Base-by-base conservation (phyloP, 2,113 vertebrate species). In the Todiramphus saurophagus region DNA sequence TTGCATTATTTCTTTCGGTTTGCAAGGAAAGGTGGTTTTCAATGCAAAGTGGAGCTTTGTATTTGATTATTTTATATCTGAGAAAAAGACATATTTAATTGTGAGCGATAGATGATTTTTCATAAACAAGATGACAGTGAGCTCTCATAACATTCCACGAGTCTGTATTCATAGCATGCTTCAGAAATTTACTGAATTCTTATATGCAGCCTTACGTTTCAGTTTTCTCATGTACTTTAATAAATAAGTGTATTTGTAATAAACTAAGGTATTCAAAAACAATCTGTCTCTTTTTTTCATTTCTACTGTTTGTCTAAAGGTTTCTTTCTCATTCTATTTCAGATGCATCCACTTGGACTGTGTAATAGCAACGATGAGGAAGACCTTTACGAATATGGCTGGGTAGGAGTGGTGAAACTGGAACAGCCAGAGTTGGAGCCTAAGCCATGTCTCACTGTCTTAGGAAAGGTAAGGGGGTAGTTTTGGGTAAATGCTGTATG, bases 391-490 rank as follows among this genome's bases (percentile, higher is more conserved):
- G 99, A 99, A 86, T 99, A 99, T 2, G 99, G 99, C 97, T 99
- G 99, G 99, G 99, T 99, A n/a, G 99, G 99, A n/a, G 99, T 99
- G 97, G 99, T 99, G 96, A 99, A 99, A 96, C 97, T 99, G 96
- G 99, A 99, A 93, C 99, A 99, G 96, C 99, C 99, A 0, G 99
- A 99, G 94, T 44, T 99, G 98, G 99, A 99, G 96, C 99, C 99
- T 3, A 99, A 99, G 92, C 98, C 98, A n/a, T 99, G 99, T 37
- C 99, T 99, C 89, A 99, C 99, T 11, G 99, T 99, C 62, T 97
- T 99, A 82, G 99, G 99, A 97, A 99, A 99, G 99, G 99, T 99
- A 98, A 90, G 79, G 23, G 14, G 16, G 33, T 16, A 37, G 39
- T 64, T 30, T 41, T 69, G 74, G 59, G 33, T 69, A 51, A 70